Evolutionary conservation across 2,888 invertebrate species (phyloP).

Genomic region (Synergus laeviventris): DNA sequence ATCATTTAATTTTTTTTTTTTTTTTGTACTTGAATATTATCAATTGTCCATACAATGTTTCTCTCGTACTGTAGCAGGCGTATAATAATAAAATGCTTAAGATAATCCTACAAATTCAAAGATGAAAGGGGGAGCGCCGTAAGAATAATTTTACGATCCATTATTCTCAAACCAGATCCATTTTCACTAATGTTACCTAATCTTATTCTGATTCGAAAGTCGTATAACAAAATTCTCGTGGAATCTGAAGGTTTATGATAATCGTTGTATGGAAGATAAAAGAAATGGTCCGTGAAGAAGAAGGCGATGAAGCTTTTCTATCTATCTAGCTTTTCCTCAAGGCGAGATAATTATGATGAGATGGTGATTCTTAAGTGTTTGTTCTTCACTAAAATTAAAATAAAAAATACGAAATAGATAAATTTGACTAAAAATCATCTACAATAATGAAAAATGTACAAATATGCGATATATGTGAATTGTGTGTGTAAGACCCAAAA

Average conservation of each 20-base stretch:
- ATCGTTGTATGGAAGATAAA: constrained; percentile 6
- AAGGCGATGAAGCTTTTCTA: background rate
- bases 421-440: too few relatives aligned
- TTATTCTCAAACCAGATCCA: background rate
- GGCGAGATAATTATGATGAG: background rate
- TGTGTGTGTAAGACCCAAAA: too few relatives aligned
- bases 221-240: constrained; percentile 10
- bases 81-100: background rate
- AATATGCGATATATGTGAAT: too few relatives aligned
- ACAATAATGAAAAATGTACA: too few relatives aligned
- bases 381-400: too few relatives aligned
- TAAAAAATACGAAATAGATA: too few relatives aligned
- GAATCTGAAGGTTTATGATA: background rate
- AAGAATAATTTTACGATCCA: constrained; percentile 27
- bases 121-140: background rate
- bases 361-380: too few relatives aligned
- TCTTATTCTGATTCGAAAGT: constrained; percentile 12
- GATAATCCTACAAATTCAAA: background rate
- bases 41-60: too few relatives aligned
- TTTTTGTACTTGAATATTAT: too few relatives aligned
- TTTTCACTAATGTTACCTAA: constrained; percentile 35
- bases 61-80: too few relatives aligned
- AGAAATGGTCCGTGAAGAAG: constrained; percentile 29
- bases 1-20: too few relatives aligned
- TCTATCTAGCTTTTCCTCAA: background rate